phyloP scores from a whole-genome alignment of 2,888 invertebrate genomes.

The Hirudinaria manillensis region DNA sequence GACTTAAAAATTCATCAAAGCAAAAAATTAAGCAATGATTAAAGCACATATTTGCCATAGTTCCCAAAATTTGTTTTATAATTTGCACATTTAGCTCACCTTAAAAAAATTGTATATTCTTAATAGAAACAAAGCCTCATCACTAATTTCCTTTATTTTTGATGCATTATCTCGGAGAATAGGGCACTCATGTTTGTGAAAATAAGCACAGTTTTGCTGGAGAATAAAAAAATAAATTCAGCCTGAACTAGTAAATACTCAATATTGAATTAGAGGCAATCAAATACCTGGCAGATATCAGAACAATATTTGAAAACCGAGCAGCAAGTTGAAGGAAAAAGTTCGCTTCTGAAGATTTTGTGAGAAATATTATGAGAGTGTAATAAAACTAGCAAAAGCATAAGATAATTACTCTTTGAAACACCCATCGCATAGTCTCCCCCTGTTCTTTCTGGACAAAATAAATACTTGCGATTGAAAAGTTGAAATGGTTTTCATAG shows the following conservation, averaged over 20 bases:
- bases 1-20: background rate
- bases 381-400: background rate
- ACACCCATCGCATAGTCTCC: background rate
- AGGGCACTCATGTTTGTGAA: background rate
- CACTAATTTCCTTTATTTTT: background rate
- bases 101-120: background rate
- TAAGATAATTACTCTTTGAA: background rate
- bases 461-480: background rate
- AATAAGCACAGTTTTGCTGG: background rate
- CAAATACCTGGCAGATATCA: background rate
- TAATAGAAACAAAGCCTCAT: conserved; percentile 11
- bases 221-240: background rate
- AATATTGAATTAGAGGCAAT: background rate
- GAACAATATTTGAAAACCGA: background rate
- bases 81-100: background rate
- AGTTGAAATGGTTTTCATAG: background rate
- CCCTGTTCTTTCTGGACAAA: background rate
- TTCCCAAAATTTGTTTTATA: too few relatives aligned
- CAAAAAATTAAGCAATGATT: background rate
- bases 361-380: too few relatives aligned
- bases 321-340: background rate
- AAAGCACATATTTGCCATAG: too few relatives aligned
- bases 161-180: background rate
- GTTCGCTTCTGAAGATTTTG: too few relatives aligned
- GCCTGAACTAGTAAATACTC: background rate